phyloP scores from a whole-genome alignment of 2,113 vertebrate genomes.

The Nesoenas mayeri region DNA sequence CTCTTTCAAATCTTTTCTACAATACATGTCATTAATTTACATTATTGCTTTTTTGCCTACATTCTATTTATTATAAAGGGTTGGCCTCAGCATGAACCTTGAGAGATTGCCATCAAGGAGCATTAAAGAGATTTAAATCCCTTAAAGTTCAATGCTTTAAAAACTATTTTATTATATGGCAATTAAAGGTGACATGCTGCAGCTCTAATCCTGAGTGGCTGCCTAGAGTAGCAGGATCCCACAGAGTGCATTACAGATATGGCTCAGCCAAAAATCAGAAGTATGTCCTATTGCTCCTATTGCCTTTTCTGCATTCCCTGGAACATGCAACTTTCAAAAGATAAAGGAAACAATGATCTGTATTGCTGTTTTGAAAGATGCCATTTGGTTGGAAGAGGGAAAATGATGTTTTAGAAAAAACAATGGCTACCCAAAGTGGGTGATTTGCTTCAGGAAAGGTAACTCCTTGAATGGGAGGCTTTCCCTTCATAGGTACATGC shows the following conservation, averaged over 20 bases:
- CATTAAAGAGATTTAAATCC: constrained; percentile 61
- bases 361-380: background rate
- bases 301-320: background rate
- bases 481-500: background rate
- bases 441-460: background rate
- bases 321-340: background rate
- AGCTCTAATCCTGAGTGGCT: background rate
- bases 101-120: constrained; percentile 7
- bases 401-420: background rate
- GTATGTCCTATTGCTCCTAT: background rate
- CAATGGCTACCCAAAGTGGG: background rate
- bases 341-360: background rate
- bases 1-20: constrained; percentile 7
- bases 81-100: constrained; percentile 49
- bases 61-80: constrained; percentile 24
- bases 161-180: constrained; percentile 48
- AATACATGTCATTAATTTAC: constrained; percentile 15
- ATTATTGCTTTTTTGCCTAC: background rate
- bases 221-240: constrained; percentile 1
- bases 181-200: constrained; percentile 48
- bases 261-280: constrained; percentile 8
- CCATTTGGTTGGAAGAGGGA: background rate
- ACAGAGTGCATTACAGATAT: background rate
- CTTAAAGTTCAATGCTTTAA: constrained; percentile 45
- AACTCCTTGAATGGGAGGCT: background rate